phyloP scores from a whole-genome alignment of 2,113 vertebrate species.

The Pomatostomus ruficeps region DNA sequence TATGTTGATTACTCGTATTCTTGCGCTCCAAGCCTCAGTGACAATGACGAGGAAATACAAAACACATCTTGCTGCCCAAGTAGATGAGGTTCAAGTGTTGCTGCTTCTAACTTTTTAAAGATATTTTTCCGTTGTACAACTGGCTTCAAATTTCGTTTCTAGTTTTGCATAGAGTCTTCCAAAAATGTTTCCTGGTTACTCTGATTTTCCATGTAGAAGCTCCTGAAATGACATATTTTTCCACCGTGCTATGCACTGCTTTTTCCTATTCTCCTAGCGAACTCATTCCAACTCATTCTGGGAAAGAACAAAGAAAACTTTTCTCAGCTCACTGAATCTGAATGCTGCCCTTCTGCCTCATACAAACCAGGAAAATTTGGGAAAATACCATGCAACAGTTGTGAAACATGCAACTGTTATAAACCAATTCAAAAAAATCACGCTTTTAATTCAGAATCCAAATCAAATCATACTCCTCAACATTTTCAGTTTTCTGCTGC shows the following conservation, averaged over 20 bases:
- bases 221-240: not conserved
- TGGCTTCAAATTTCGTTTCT: not conserved
- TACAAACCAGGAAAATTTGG: not conserved
- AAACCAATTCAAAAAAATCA: not conserved
- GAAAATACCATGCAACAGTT: not conserved
- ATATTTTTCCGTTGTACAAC: not conserved
- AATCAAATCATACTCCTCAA: not conserved
- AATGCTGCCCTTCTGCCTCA: not conserved
- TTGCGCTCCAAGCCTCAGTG: not conserved
- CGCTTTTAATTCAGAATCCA: not conserved
- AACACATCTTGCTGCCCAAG: not conserved
- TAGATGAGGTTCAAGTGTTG: not conserved
- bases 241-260: not conserved
- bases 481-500: not conserved
- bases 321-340: not conserved
- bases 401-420: not conserved
- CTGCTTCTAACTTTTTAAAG: not conserved
- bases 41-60: not conserved
- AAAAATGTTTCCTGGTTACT: not conserved
- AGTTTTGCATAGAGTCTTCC: not conserved
- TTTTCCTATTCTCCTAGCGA: not conserved
- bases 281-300: not conserved
- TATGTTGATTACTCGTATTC: fast-evolving
- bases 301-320: not conserved
- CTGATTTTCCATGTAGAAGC: not conserved